Percentiles rank a stretch among this genome's conserved stretches.
phyloP scores from a whole-genome alignment of 2,888 invertebrate species.

The Cosmorhoe ocellata region DNA sequence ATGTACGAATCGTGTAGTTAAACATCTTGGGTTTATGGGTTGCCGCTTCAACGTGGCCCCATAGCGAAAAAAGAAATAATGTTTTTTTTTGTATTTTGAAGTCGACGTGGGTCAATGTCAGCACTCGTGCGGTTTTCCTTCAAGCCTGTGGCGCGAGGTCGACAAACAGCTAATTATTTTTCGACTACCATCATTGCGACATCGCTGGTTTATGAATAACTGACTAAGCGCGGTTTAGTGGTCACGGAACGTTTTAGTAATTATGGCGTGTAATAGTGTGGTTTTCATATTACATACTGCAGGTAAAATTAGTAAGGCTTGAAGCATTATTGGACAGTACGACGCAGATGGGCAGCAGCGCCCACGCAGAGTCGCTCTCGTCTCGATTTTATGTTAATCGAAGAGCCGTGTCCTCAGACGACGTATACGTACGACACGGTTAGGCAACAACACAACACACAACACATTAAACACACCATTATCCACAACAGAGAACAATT shows the following conservation, averaged over 20 bases:
- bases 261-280: slow-evolving; percentile 36
- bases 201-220: slow-evolving; percentile 57
- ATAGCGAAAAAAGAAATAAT: slow-evolving; percentile 37
- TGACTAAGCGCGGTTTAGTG: slow-evolving; percentile 61
- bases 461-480: slow-evolving; percentile 68
- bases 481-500: slow-evolving; percentile 67
- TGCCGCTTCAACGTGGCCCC: slow-evolving; percentile 31
- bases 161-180: slow-evolving; percentile 74
- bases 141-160: slow-evolving; percentile 59
- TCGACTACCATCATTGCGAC: slow-evolving; percentile 64
- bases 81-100: slow-evolving; percentile 16
- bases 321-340: slow-evolving; percentile 26
- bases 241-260: slow-evolving; percentile 51
- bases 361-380: slow-evolving; percentile 66
- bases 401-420: slow-evolving; percentile 74
- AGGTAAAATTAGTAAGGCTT: slow-evolving; percentile 19
- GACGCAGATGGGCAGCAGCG: slow-evolving; percentile 50
- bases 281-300: slow-evolving; percentile 23
- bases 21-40: slow-evolving; percentile 44
- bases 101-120: slow-evolving; percentile 63
- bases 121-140: slow-evolving; percentile 64
- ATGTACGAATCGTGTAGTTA: slow-evolving; percentile 40
- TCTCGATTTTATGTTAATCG: slow-evolving; percentile 77
- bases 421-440: slow-evolving; percentile 53
- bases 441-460: slow-evolving; percentile 61